Evolutionary conservation across 2,113 vertebrate species (phyloP).

Genomic region (Ictalurus furcatus): DNA sequence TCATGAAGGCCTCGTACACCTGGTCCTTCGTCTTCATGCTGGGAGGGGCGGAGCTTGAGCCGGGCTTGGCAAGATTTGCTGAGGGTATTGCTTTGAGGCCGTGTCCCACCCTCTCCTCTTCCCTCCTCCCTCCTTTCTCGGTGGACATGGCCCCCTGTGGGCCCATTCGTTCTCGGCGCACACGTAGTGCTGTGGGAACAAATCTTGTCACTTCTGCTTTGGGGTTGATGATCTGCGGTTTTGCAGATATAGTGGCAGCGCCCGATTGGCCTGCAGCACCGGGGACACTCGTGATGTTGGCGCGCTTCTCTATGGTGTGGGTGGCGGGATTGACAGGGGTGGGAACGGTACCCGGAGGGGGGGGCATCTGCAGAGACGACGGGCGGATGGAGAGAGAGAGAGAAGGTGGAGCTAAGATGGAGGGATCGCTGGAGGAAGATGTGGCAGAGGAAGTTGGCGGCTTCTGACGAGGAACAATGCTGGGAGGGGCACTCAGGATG

Average conservation of each 20-base stretch:
- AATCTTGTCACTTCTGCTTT: slow-evolving; percentile 96
- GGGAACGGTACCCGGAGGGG: slow-evolving; percentile 71
- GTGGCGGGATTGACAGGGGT: slow-evolving; percentile 60
- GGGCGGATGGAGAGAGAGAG: slow-evolving; percentile 65
- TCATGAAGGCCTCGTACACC: slow-evolving; percentile 98
- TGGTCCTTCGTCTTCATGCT: slow-evolving; percentile 97
- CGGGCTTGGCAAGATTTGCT: slow-evolving; percentile 70
- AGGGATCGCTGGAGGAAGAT: slow-evolving; percentile 57
- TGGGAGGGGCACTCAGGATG: slow-evolving; percentile 93
- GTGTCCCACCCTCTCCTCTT: slow-evolving; percentile 74
- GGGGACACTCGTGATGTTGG: slow-evolving; percentile 72
- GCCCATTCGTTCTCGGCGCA: slow-evolving; percentile 84
- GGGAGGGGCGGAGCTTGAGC: slow-evolving; percentile 72
- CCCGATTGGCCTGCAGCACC: slow-evolving; percentile 49
- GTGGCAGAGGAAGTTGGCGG: slow-evolving; percentile 72
- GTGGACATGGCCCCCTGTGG: slow-evolving; percentile 35
- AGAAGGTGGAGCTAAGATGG: slow-evolving; percentile 63
- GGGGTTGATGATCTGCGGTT: slow-evolving; percentile 97
- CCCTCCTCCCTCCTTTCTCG: slow-evolving; percentile 63
- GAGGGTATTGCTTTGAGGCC: slow-evolving; percentile 67
- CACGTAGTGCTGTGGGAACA: slow-evolving; percentile 91
- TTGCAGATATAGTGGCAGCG: slow-evolving; percentile 92
- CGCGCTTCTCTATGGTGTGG: slow-evolving; percentile 77
- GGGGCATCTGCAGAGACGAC: slow-evolving; percentile 73
- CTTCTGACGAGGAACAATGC: slow-evolving; percentile 91